Conservation (phyloP, 2,113 vertebrate genomes). For the Xerus inauris region DNA sequence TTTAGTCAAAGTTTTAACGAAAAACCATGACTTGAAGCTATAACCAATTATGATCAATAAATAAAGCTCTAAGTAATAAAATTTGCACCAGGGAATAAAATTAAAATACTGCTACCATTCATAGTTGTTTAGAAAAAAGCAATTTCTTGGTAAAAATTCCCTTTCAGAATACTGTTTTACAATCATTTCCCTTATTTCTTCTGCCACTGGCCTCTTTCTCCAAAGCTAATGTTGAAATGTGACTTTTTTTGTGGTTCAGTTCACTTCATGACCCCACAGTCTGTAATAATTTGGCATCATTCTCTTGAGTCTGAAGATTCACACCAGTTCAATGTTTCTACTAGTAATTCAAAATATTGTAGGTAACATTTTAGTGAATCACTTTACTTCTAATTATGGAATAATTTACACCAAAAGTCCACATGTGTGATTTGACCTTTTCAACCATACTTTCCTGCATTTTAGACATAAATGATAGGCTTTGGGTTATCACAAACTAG, state of each 20-base stretch:
- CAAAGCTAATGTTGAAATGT: neutral
- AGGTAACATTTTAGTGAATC: constrained; percentile 27
- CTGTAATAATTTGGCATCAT: neutral
- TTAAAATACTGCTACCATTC: constrained; percentile 3
- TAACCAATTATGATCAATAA: neutral
- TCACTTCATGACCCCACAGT: neutral
- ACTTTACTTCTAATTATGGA: constrained; percentile 57
- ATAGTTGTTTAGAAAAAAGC: constrained; percentile 16
- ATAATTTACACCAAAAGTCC: constrained; percentile 42
- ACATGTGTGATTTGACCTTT: neutral
- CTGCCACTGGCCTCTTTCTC: neutral
- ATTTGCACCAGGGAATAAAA: neutral
- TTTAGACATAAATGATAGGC: constrained; percentile 28
- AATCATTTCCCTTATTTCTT: neutral
- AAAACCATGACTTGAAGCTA: neutral
- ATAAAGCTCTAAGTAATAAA: neutral
- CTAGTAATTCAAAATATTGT: constrained; percentile 12
- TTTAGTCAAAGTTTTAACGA: neutral
- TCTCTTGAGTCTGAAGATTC: constrained; percentile 16
- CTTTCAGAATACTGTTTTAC: neutral
- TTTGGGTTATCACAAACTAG: constrained; percentile 17
- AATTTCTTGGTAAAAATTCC: neutral
- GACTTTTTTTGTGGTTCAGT: neutral
- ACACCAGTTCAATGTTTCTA: constrained; percentile 13
- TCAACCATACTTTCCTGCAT: neutral